phyloP scores from a whole-genome alignment of 2,888 invertebrate genomes.

The Acanthosepion pharaonis region DNA sequence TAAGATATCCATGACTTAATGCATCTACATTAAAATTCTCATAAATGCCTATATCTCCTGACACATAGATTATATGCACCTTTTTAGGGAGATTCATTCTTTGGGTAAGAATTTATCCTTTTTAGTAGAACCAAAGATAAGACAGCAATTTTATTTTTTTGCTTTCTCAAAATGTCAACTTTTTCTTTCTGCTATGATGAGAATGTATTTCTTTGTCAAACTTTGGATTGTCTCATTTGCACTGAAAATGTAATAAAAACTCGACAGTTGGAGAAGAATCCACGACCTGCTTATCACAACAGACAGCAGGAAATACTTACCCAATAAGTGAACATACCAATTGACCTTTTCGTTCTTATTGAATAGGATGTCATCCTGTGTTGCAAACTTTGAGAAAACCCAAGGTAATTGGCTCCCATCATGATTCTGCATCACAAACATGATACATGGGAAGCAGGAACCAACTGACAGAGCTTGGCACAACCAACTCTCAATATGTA shows the following conservation, averaged over 20 bases:
- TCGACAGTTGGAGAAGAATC: neutral
- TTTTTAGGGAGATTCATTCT: no score
- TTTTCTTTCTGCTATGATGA: neutral
- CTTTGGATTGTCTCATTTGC: neutral
- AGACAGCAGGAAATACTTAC: slow-evolving; percentile 38
- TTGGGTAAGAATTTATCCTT: no score
- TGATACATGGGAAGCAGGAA: slow-evolving; percentile 33
- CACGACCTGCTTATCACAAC: neutral
- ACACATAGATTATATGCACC: no score
- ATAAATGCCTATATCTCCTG: no score
- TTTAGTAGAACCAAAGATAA: neutral
- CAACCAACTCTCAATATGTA: neutral
- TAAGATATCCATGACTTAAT: no score
- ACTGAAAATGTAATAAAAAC: slow-evolving; percentile 34
- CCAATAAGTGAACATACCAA: slow-evolving; percentile 20
- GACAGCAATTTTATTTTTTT: neutral
- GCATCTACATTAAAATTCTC: no score
- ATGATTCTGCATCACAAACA: neutral
- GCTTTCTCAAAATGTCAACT: neutral
- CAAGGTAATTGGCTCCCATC: slow-evolving; percentile 23
- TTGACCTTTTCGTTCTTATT: slow-evolving; percentile 34
- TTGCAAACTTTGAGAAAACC: slow-evolving; percentile 33
- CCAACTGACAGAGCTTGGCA: neutral
- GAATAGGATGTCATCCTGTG: neutral
- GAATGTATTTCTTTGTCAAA: neutral